Evolutionary conservation across 2,113 vertebrate genomes (phyloP).

Genomic region (Oenanthe melanoleuca): DNA sequence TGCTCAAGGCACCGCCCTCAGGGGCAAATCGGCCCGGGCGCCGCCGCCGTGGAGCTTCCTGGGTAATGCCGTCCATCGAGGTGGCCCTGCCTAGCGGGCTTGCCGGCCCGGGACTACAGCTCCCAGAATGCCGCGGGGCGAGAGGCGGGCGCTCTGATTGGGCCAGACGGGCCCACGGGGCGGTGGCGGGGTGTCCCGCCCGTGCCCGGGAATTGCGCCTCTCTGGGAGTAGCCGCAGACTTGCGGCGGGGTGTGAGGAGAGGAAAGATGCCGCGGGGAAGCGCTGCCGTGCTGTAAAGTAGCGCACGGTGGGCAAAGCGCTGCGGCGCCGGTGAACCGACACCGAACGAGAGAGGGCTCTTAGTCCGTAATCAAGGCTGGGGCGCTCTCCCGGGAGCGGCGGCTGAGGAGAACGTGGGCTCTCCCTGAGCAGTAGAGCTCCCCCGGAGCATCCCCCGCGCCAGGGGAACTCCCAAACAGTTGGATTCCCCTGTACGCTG

Average conservation of each 20-base stretch:
- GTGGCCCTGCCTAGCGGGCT: accelerated
- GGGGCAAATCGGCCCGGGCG: accelerated
- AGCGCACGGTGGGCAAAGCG: neutral
- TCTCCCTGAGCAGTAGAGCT: accelerated
- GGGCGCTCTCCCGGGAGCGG: too few species aligned
- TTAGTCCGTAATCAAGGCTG: neutral
- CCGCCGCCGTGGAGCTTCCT: neutral
- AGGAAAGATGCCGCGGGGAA: accelerated
- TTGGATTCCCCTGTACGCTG: accelerated
- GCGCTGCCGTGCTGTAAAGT: neutral
- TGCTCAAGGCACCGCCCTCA: neutral
- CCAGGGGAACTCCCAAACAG: accelerated
- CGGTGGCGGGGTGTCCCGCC: neutral
- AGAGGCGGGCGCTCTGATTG: neutral
- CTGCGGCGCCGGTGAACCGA: neutral
- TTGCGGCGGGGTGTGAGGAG: accelerated
- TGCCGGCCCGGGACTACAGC: accelerated
- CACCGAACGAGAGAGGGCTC: too few species aligned
- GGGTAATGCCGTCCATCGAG: neutral
- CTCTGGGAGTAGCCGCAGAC: accelerated
- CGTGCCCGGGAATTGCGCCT: neutral
- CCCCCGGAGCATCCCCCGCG: too few species aligned
- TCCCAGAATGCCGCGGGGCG: neutral
- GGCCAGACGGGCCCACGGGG: accelerated
- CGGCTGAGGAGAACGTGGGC: accelerated